Evolutionary conservation across 2,113 vertebrate genomes (phyloP).

Genomic region (Ochotona curzoniae): DNA sequence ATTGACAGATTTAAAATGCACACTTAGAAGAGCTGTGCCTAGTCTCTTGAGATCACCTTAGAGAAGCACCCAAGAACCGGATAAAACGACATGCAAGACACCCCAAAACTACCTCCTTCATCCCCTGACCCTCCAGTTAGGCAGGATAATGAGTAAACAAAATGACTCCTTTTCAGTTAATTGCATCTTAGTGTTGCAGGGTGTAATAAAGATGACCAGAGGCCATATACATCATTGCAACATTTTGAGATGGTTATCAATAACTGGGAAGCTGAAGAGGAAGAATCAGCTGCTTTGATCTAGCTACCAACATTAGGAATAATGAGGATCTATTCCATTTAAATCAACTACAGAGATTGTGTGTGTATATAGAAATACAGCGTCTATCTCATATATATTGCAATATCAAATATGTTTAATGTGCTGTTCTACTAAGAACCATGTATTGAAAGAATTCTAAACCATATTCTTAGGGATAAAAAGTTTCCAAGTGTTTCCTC

Average conservation of each 20-base stretch:
- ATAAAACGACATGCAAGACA: not conserved
- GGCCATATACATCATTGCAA: not conserved
- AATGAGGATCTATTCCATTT: not conserved
- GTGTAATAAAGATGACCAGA: not conserved
- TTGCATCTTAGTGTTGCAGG: not conserved
- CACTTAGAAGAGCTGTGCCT: not conserved
- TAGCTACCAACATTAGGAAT: not conserved
- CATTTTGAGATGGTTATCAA: not conserved
- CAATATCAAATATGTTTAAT: not conserved
- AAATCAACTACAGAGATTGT: not conserved
- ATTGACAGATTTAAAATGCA: not conserved
- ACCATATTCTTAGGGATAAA: slow-evolving; percentile 8
- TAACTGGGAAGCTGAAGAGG: not conserved
- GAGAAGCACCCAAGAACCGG: not conserved
- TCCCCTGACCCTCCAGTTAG: not conserved
- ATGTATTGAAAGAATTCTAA: not conserved
- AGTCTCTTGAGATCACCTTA: not conserved
- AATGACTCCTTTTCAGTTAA: not conserved
- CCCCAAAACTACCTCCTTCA: not conserved
- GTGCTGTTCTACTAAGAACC: not conserved
- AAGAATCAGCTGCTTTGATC: not conserved
- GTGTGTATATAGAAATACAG: not conserved
- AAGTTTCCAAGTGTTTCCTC: not conserved
- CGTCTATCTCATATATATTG: not conserved
- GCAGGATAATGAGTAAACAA: not conserved